Percentiles rank a stretch among this genome's conserved stretches.
phyloP scores from a whole-genome alignment of 2,113 vertebrate species.

The Rutilus rutilus region DNA sequence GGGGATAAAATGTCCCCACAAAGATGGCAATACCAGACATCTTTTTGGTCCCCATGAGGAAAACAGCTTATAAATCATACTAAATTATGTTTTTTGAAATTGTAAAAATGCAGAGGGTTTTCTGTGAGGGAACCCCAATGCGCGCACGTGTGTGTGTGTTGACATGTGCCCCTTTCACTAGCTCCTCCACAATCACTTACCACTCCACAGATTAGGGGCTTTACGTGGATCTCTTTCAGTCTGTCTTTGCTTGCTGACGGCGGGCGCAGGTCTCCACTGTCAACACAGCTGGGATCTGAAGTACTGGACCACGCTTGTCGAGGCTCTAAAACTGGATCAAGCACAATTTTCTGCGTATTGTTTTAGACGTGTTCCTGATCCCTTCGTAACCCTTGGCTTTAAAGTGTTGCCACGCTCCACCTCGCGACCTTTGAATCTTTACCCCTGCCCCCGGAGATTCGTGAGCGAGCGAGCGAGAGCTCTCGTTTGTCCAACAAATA shows the following conservation, averaged over 20 bases:
- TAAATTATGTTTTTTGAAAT: too few relatives aligned
- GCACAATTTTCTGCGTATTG: neutral
- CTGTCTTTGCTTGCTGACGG: neutral
- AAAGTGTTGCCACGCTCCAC: slow-evolving; percentile 1
- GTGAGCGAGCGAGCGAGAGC: slow-evolving; percentile 49
- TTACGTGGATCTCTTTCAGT: slow-evolving; percentile 10
- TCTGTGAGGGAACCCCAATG: too few relatives aligned
- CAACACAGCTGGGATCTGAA: slow-evolving; percentile 24
- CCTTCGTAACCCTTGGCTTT: neutral
- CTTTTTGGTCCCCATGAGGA: too few relatives aligned
- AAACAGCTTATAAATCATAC: too few relatives aligned
- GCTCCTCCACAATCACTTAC: slow-evolving; percentile 22
- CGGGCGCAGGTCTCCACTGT: neutral
- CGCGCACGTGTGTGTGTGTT: neutral
- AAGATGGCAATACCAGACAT: too few relatives aligned
- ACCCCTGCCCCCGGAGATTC: slow-evolving; percentile 11
- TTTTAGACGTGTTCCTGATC: slow-evolving; percentile 17
- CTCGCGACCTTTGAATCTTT: slow-evolving; percentile 29
- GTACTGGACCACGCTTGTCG: neutral
- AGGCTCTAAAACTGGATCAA: slow-evolving; percentile 19
- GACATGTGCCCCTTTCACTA: slow-evolving; percentile 11
- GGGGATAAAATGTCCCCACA: too few relatives aligned
- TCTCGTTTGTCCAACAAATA: slow-evolving; percentile 79
- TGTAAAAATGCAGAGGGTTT: too few relatives aligned
- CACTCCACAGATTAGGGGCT: slow-evolving; percentile 31